Evolutionary conservation across 1,140 invertebrate genomes (phyloP), one percentile per base, ranked within the genome.

Genomic region (Drosophila kohkoa): DNA sequence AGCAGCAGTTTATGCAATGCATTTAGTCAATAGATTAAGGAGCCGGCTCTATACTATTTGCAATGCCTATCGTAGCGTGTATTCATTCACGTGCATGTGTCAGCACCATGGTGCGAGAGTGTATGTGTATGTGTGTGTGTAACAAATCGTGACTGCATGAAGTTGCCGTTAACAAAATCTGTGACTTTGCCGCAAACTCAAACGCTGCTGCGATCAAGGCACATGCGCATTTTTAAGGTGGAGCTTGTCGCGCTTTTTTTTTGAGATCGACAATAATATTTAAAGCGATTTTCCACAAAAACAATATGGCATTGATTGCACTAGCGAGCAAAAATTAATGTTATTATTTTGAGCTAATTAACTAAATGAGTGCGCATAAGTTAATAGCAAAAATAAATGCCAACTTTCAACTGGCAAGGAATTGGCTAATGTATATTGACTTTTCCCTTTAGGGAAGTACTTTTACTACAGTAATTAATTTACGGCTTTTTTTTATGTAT

Each of bases 121-220:
- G 16, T 20, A 2, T 71, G 20, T 48, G 15, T 51, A 4, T 59
- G 46, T 64, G 69, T 76, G 43, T 66, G 55, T 77, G 70, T 77
- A 73, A 51, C 63, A 85, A 88, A 88, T 88, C 85, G 85, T 88
- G 85, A 88, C 85, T 81, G 71, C 85, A 88, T 88, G 85, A 85
- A 87, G 85, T 80, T 88, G 85, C 85, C 77, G 83, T 87, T 87
- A 83, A 38, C 20, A 38, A 89, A 88, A 85, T 83, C 68, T 74
- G 74, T 57, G 72, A 72, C 77, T 77, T 51, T 11, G 62, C 73
- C 54, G 63, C 80, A 70, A 70, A 66, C 68, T 25, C 20, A 25
- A 25, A 25, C 20, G 20, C 20, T 25, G 73, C 57, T 57, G 71
- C 62, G 58, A 83, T 46, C 60, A 48, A 72, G 73, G 41, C 66